Evolutionary conservation across 2,797 vertebrate species (phyloP), one percentile per base, ranked within the genome.

Genomic region (Chloroceryle amazona): DNA sequence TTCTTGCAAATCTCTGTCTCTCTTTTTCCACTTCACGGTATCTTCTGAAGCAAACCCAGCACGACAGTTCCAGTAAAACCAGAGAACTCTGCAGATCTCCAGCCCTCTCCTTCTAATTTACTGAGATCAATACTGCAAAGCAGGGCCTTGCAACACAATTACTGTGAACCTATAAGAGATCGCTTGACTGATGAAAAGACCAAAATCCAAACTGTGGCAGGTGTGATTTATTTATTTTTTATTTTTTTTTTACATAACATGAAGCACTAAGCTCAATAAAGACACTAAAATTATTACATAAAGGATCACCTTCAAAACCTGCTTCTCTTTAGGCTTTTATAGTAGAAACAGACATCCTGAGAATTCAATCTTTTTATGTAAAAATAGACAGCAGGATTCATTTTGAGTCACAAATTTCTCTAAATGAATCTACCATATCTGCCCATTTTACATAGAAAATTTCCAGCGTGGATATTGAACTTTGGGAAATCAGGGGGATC

Each of bases 351-450:
- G 44, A 46, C 22, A 73, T 3, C 35, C 11, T 75, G 66, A 83
- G 84, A 92, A 93, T 35, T 63, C 73, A 85, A 83, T 87, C 66
- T 89, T 91, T 86, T 25, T 65, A 85, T 58, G 80, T 80, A 83
- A 83, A 88, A 86, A 46, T 21, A 72, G 66, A 58, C 23, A 41
- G 14, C 26, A 31, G 18, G 42, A 68, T 33, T 74, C 9, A 1
- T 39, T 89, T 26, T 88, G 75, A 93, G 66, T 88, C 82, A 83
- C 31, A 41, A 26, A 26, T 33, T 73, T 94, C 61, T 80, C 51
- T 51, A 35, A 80, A 91, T 78, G 3, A 87, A 81, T 71, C 57
- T 89, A 74, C 58, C 61, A 16, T 61, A 42, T 76, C 84, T 87
- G 22, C 51, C 1, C 1, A 7, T 58, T 83, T 72, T 52, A 62